Evolutionary conservation across 2,797 vertebrate genomes (phyloP).

Genomic region (Myotis vivesi): DNA sequence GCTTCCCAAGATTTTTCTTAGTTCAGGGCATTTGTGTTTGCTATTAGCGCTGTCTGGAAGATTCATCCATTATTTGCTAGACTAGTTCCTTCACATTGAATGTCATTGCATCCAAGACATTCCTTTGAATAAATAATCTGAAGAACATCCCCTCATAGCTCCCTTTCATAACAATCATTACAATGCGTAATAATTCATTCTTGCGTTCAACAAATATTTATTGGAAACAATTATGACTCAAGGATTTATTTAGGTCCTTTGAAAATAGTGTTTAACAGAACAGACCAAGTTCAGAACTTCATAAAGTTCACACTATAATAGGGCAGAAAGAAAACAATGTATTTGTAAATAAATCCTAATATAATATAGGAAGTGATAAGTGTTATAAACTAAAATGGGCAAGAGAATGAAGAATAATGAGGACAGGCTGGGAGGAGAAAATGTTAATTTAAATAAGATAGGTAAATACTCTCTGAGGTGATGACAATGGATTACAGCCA

Average conservation of each 20-base stretch:
- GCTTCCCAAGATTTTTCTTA: background rate
- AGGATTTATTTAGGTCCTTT: background rate
- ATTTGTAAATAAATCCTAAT: background rate
- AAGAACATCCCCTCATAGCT: accelerated
- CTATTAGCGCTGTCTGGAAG: background rate
- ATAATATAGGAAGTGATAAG: background rate
- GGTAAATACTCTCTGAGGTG: background rate
- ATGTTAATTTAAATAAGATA: background rate
- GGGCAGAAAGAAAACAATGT: background rate
- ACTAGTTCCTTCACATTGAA: background rate
- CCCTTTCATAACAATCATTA: background rate
- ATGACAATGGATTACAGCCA: background rate
- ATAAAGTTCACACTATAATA: background rate
- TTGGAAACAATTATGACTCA: background rate
- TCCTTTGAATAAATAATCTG: background rate
- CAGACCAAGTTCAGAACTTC: background rate
- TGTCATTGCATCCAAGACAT: background rate
- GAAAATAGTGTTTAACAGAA: background rate
- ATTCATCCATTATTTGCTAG: background rate
- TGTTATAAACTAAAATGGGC: background rate
- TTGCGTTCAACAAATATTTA: background rate
- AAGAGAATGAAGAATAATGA: background rate
- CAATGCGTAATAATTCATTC: background rate
- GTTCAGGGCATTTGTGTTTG: background rate
- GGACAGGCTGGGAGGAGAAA: background rate